These are phyloP conservation scores for Polydesmus complanatus DNA, from an alignment of 2,888 invertebrate genomes.

Conservation along the genomic window DNA sequence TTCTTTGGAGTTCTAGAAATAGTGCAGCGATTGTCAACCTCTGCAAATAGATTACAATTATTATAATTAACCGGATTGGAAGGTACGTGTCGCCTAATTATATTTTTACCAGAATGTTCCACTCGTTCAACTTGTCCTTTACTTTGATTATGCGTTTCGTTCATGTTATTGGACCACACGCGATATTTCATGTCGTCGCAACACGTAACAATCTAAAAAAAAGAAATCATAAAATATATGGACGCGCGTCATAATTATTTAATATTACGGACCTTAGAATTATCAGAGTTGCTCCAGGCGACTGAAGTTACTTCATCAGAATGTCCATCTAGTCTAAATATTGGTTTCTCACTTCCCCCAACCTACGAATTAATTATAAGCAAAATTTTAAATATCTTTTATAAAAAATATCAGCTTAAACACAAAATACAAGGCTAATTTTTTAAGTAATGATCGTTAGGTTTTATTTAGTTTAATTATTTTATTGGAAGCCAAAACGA, in stretches of 20 bases:
- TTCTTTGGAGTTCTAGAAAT: too few relatives aligned
- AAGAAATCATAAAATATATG: not conserved
- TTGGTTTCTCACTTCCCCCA: constrained; percentile 42
- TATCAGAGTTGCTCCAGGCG: constrained; percentile 51
- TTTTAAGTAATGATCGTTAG: too few relatives aligned
- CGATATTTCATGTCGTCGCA: constrained; percentile 67
- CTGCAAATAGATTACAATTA: too few relatives aligned
- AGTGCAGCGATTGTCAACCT: too few relatives aligned
- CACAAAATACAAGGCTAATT: constrained; percentile 1
- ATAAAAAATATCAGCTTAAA: constrained; percentile 20
- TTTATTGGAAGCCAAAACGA: too few relatives aligned
- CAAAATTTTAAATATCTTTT: not conserved
- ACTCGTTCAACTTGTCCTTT: too few relatives aligned
- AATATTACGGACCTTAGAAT: constrained; percentile 38
- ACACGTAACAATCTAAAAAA: constrained; percentile 53
- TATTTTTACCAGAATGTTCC: too few relatives aligned
- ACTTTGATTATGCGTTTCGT: too few relatives aligned
- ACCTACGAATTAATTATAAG: constrained; percentile 18
- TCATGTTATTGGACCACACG: too few relatives aligned
- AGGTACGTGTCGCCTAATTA: too few relatives aligned
- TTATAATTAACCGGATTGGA: too few relatives aligned
- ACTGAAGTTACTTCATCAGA: constrained; percentile 75
- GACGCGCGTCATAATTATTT: not conserved
- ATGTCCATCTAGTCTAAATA: constrained; percentile 59
- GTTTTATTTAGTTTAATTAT: too few relatives aligned